Conservation (phyloP, 92 coral and sea anemone species). For the Paramuricea clavata region DNA sequence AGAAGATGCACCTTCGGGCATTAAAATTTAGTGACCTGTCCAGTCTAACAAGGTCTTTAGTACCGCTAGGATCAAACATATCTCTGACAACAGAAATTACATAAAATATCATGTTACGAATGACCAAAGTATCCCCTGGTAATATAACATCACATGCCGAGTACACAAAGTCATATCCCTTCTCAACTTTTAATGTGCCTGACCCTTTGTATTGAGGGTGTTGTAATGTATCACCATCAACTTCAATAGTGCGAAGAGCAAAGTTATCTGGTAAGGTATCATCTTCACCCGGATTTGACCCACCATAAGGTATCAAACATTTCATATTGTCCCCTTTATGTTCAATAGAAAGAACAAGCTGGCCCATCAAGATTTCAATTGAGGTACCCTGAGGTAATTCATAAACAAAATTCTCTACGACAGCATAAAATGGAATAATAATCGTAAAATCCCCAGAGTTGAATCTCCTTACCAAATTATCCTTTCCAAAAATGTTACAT, state of each 20-base stretch:
- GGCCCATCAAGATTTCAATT: background rate
- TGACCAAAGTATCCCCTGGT: conserved; percentile 39
- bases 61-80: conserved; percentile 37
- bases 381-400: background rate
- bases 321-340: conserved; percentile 46
- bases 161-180: conserved; percentile 57
- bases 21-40: conserved; percentile 44
- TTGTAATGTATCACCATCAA: conserved; percentile 26
- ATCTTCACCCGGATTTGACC: conserved; percentile 59
- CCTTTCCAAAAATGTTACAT: conserved; percentile 27
- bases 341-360: conserved; percentile 40
- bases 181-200: conserved; percentile 48
- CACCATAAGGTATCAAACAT: conserved; percentile 61
- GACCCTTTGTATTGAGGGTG: conserved; percentile 50
- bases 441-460: conserved; percentile 56
- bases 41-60: conserved; percentile 50
- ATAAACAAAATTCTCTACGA: background rate
- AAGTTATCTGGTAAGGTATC: conserved; percentile 45
- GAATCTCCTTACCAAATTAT: conserved; percentile 35
- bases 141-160: conserved; percentile 19
- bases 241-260: conserved; percentile 42
- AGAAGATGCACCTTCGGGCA: conserved; percentile 35
- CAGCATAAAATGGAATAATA: conserved; percentile 45
- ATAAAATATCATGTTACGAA: conserved; percentile 35
- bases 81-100: conserved; percentile 49